Percentiles rank a stretch among this genome's conserved stretches.
Conservation (phyloP, 2,113 vertebrate genomes). For the Sclerurus mexicanus region DNA sequence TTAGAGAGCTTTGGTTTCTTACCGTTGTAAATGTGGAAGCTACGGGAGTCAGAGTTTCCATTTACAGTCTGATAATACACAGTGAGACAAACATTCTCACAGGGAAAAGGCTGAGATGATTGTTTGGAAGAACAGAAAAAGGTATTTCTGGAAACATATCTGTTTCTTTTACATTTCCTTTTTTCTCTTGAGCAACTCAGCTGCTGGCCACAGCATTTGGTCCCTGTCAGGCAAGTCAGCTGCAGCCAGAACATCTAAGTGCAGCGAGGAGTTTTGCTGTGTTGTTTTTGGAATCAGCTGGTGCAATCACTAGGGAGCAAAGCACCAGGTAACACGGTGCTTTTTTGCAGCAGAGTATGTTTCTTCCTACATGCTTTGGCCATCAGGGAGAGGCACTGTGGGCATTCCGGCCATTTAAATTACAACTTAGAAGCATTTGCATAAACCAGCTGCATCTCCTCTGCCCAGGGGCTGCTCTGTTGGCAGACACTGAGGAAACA, state of each 20-base stretch:
- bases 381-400: neutral
- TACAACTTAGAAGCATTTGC: neutral
- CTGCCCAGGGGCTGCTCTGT: neutral
- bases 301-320: neutral
- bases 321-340: fast-evolving
- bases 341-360: neutral
- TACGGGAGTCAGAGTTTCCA: neutral
- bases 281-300: neutral
- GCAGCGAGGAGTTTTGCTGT: neutral
- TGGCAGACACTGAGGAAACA: neutral
- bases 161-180: neutral
- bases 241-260: neutral
- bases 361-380: neutral
- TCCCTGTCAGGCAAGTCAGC: neutral
- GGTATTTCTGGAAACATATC: neutral
- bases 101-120: neutral
- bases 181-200: neutral
- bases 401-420: neutral
- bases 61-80: neutral
- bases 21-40: neutral
- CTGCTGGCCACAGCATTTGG: neutral
- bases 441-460: neutral
- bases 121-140: neutral
- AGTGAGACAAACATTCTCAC: neutral
- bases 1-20: neutral